Conservation (phyloP, 2,888 invertebrate genomes). For the Idaea aversata region DNA sequence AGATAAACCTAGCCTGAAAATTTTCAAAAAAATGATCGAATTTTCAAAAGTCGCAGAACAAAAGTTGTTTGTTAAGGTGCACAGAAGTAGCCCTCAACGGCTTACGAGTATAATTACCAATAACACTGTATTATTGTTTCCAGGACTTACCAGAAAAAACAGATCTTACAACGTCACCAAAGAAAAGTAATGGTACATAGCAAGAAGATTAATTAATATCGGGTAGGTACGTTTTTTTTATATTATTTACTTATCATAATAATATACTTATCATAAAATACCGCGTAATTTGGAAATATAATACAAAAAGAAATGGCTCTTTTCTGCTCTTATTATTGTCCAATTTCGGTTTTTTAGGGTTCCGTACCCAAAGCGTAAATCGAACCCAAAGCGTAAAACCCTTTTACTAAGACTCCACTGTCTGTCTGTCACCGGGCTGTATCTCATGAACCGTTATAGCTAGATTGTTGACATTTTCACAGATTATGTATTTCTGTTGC, state of each 20-base stretch:
- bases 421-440: too few relatives aligned
- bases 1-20: too few relatives aligned
- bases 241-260: conserved; percentile 16
- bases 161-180: conserved; percentile 33
- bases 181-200: conserved; percentile 30
- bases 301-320: background rate
- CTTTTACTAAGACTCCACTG: too few relatives aligned
- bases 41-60: too few relatives aligned
- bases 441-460: too few relatives aligned
- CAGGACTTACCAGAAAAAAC: conserved; percentile 42
- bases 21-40: too few relatives aligned
- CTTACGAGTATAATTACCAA: too few relatives aligned
- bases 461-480: background rate
- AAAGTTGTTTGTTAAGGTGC: too few relatives aligned
- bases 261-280: background rate
- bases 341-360: too few relatives aligned
- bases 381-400: too few relatives aligned
- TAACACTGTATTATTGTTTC: conserved; percentile 23
- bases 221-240: conserved; percentile 11
- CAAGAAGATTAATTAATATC: conserved; percentile 7
- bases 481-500: background rate
- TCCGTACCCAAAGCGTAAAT: too few relatives aligned
- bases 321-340: background rate
- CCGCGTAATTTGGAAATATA: background rate
- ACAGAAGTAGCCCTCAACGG: too few relatives aligned